Base-by-base conservation (phyloP, 2,888 invertebrate species). In the Eulithis testata region DNA sequence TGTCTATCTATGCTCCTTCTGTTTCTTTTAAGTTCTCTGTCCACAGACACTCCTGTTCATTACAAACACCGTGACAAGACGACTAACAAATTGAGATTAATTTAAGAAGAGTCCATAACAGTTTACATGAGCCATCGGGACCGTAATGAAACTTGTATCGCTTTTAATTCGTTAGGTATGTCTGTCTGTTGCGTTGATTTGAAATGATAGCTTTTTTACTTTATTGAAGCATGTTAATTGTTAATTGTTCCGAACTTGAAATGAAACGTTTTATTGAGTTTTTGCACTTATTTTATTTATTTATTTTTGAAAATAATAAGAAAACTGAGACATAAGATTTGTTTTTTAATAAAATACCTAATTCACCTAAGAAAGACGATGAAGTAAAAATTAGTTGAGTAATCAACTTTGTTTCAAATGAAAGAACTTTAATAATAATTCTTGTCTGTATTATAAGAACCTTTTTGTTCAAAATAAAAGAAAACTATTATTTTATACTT, bases 61-160 rank as follows among this genome's bases (percentile, higher is more conserved):
- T 89, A 89, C 87, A 91, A 91, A 90, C 88, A 89, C 91, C 87
- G 90, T 89, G 91, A 90, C 92, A 89, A 87, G 86, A 87, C 81
- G 83, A 80, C 86, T 85, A 82, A 89, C 90, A 89, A 92, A 93
- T 92, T 92, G 86, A 89, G 87, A 92, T 90, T 92, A 92, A 92
- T 92, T 91, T 86, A 83, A 84, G 76, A 83, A 52, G 11, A 60
- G 67, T 70, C 31, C 66, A 66, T 60, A 50, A 56, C 53, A 59
- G 52, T 54, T 72, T 68, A 70, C 72, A 72, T 55, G 66, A 53
- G 64, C 60, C 70, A 67, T 63, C 57, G 54, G 27, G 61, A 66
- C 44, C 62, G 52, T 60, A 53, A 52, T 54, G 31, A 27, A 37
- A 55, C 54, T 59, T 11, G 55, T 65, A 51, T 55, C 14, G 11